Evolutionary conservation across 2,797 vertebrate species (phyloP).

Genomic region (Falco biarmicus): DNA sequence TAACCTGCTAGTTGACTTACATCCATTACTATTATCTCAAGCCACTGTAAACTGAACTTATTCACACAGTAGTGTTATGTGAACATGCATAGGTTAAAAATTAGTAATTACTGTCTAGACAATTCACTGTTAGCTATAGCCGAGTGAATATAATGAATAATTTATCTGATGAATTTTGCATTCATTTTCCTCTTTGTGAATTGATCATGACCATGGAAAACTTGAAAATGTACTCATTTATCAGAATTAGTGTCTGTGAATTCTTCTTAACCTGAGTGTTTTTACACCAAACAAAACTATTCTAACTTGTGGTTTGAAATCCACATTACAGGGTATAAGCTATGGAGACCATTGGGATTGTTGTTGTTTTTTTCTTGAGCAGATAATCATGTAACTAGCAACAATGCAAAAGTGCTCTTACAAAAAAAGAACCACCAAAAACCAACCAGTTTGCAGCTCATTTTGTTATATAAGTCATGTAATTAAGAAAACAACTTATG

Average conservation of each 20-base stretch:
- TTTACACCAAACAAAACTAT: neutral
- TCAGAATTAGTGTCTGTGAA: neutral
- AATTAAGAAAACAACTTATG: neutral
- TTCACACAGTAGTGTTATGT: slow-evolving; percentile 7
- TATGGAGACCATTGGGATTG: neutral
- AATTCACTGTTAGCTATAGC: slow-evolving; percentile 63
- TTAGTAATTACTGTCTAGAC: slow-evolving; percentile 67
- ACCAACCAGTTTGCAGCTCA: neutral
- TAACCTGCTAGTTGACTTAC: slow-evolving; percentile 57
- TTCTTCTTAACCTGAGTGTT: neutral
- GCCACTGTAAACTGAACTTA: neutral
- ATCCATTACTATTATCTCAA: slow-evolving; percentile 50
- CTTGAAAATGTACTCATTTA: slow-evolving; percentile 24
- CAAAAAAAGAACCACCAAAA: neutral
- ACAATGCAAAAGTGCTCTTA: neutral
- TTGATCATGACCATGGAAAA: slow-evolving; percentile 48
- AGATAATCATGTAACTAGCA: neutral
- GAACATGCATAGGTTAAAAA: slow-evolving; percentile 54
- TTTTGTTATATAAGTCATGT: neutral
- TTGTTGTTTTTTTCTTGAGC: neutral
- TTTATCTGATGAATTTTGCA: slow-evolving; percentile 58
- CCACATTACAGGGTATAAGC: neutral
- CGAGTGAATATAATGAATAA: slow-evolving; percentile 58
- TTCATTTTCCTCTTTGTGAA: slow-evolving; percentile 34
- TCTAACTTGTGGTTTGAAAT: neutral